Percentiles rank a stretch among this genome's conserved stretches.
Conservation (phyloP, 2,888 invertebrate species). For the Mylabris sibirica region DNA sequence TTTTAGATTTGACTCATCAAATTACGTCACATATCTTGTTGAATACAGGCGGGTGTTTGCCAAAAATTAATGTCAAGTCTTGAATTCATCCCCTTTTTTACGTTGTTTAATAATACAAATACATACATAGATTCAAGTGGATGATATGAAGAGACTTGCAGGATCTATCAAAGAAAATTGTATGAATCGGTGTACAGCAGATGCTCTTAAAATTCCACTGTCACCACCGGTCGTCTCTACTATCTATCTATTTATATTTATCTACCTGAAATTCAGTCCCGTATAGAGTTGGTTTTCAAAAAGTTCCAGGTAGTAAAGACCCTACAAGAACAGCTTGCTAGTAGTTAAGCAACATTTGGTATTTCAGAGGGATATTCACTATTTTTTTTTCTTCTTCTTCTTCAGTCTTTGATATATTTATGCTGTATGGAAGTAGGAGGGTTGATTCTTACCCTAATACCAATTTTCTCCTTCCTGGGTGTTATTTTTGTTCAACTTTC, state of each 20-base stretch:
- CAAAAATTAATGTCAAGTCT: background rate
- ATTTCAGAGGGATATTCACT: background rate
- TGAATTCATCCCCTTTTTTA: background rate
- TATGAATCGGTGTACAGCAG: slow-evolving; percentile 13
- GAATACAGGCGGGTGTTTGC: slow-evolving; percentile 4
- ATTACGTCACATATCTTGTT: slow-evolving; percentile 26
- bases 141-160: background rate
- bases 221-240: slow-evolving; percentile 22
- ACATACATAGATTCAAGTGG: background rate
- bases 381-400: background rate
- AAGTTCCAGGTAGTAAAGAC: slow-evolving; percentile 29
- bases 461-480: background rate
- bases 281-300: slow-evolving; percentile 20
- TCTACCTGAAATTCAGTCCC: slow-evolving; percentile 14
- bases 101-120: background rate
- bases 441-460: too few species aligned
- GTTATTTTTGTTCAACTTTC: background rate
- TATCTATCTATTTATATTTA: background rate
- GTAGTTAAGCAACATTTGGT: slow-evolving; percentile 24
- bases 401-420: background rate
- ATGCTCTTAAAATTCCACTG: slow-evolving; percentile 22
- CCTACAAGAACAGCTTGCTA: background rate
- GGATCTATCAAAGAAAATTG: background rate
- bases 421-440: background rate
- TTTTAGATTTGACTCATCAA: slow-evolving; percentile 33